Conservation (phyloP, 1,140 invertebrate genomes). For the Heterodera carotae region DNA sequence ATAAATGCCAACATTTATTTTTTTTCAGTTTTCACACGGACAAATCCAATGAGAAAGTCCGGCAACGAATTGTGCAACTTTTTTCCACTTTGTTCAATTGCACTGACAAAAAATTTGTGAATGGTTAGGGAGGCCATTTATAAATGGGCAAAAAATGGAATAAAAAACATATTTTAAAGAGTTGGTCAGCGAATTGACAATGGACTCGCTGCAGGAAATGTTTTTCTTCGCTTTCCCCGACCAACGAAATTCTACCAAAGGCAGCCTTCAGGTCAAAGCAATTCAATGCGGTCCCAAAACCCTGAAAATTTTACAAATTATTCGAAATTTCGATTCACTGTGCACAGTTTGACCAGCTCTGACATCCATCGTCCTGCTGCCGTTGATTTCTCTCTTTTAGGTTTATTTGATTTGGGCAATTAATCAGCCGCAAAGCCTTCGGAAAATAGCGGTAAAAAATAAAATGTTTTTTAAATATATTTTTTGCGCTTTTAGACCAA, state of each 20-base stretch:
- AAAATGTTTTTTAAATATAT: neutral
- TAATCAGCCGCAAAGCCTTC: conserved; percentile 28
- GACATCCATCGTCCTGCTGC: no score
- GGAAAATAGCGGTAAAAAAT: conserved; percentile 22
- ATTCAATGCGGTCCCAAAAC: no score
- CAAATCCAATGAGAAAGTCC: conserved; percentile 25
- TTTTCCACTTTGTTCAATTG: conserved; percentile 20
- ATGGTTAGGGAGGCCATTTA: neutral
- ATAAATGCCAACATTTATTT: no score
- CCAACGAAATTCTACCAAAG: conserved; percentile 21
- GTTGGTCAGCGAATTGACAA: conserved; percentile 27
- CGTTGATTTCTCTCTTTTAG: neutral
- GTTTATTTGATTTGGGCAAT: conserved; percentile 31
- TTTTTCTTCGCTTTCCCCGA: conserved; percentile 33
- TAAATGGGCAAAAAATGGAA: neutral
- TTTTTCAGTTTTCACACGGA: conserved; percentile 19
- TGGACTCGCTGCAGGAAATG: conserved; percentile 27
- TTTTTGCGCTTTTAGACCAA: conserved; percentile 25
- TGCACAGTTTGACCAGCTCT: no score
- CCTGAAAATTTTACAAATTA: no score
- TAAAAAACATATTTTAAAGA: neutral
- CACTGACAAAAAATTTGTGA: neutral
- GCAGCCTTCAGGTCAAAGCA: conserved; percentile 13
- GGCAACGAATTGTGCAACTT: conserved; percentile 19
- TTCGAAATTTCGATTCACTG: no score